Evolutionary conservation across 2,113 vertebrate species (phyloP).

Genomic region (Gobius niger): DNA sequence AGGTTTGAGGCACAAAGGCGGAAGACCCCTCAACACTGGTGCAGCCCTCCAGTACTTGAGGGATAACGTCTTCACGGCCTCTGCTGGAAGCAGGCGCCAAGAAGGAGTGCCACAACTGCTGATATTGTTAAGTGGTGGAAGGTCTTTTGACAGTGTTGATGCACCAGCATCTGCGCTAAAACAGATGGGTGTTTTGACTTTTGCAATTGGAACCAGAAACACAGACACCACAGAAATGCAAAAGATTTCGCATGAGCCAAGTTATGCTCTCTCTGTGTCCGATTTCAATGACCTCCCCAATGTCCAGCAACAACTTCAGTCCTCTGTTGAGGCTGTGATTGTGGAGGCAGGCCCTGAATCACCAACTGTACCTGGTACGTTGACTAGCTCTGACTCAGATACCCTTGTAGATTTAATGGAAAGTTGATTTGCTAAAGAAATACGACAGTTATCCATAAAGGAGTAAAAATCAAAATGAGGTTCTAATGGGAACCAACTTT

Average conservation of each 20-base stretch:
- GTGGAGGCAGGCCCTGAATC: background rate
- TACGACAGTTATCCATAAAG: too few species aligned
- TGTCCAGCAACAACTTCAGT: conserved; percentile 1
- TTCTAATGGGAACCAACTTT: too few species aligned
- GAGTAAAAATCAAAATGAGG: too few species aligned
- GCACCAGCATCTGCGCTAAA: conserved; percentile 39
- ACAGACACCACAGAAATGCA: conserved; percentile 61
- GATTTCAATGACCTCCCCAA: conserved; percentile 67
- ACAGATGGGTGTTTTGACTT: conserved; percentile 39
- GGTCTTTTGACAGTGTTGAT: conserved; percentile 54
- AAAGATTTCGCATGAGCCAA: conserved; percentile 37
- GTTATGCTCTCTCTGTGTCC: conserved; percentile 40
- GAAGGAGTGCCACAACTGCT: conserved; percentile 50
- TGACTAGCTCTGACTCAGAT: too few species aligned
- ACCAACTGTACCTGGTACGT: background rate
- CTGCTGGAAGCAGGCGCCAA: conserved; percentile 55
- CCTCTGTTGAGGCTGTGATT: background rate
- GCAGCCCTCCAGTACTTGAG: conserved; percentile 60
- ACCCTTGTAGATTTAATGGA: background rate
- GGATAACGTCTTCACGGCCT: conserved; percentile 49
- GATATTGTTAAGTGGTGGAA: conserved; percentile 54
- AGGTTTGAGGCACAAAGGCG: conserved; percentile 42
- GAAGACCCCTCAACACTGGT: conserved; percentile 73
- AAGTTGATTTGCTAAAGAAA: background rate
- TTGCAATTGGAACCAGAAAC: conserved; percentile 44